phyloP scores from a whole-genome alignment of 2,113 vertebrate species.

The Phodopus roborovskii region DNA sequence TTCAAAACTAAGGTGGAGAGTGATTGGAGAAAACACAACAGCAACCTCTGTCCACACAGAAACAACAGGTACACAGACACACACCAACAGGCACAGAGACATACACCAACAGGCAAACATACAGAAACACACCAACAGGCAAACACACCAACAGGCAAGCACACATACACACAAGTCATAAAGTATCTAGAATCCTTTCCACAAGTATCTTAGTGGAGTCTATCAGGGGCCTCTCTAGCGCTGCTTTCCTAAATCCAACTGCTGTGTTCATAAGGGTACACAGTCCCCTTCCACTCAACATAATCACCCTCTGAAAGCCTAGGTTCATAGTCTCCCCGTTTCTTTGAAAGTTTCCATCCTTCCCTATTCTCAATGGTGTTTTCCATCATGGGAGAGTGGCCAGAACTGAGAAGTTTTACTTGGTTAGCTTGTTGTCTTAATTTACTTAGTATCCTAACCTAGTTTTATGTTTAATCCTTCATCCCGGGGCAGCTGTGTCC shows the following conservation, averaged over 20 bases:
- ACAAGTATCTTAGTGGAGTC: not conserved
- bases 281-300: not conserved
- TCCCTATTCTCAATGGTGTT: not conserved
- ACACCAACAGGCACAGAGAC: not conserved
- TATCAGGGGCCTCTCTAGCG: not conserved
- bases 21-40: not conserved
- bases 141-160: not conserved
- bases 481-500: not conserved
- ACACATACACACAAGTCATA: not conserved
- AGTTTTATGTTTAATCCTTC: not conserved
- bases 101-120: not conserved
- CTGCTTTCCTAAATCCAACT: too few species aligned
- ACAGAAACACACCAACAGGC: not conserved
- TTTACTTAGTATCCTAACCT: not conserved
- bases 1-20: not conserved
- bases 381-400: not conserved
- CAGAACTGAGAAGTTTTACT: not conserved
- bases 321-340: not conserved
- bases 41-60: not conserved
- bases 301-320: not conserved
- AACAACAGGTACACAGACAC: not conserved
- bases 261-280: not conserved
- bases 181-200: not conserved
- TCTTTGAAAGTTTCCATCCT: not conserved
- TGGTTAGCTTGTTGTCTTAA: slow-evolving; percentile 2